A percentile compares a stretch with the other conserved stretches of the same genome.
phyloP scores from a whole-genome alignment of 2,888 invertebrate species.

The Trissoscelio sp. region DNA sequence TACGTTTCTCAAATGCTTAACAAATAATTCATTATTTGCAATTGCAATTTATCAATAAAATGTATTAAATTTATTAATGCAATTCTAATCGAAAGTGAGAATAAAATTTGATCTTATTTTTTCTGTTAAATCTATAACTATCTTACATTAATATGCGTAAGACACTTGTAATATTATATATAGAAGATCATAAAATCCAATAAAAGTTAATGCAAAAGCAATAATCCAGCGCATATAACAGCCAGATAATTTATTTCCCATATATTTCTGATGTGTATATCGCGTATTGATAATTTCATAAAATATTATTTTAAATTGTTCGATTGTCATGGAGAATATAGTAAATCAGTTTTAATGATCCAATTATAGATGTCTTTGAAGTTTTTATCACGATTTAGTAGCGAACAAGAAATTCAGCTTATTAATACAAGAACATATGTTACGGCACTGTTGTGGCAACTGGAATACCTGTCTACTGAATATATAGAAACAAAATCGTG shows the following conservation, averaged over 20 bases:
- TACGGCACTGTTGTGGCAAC: conserved; percentile 38
- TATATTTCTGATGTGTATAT: too few relatives aligned
- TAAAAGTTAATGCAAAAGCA: too few relatives aligned
- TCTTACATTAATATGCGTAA: too few relatives aligned
- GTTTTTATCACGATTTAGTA: not conserved
- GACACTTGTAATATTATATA: too few relatives aligned
- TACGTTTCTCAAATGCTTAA: not conserved
- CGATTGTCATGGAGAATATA: not conserved
- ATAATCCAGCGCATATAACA: not conserved
- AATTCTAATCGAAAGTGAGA: too few relatives aligned
- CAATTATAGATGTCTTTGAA: not conserved
- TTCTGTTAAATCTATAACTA: not conserved
- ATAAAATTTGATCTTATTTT: too few relatives aligned
- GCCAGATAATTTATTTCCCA: not conserved
- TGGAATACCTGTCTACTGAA: conserved; percentile 32
- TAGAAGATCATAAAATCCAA: too few relatives aligned
- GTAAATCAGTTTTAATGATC: not conserved
- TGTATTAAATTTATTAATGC: too few relatives aligned
- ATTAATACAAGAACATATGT: conserved; percentile 11
- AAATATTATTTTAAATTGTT: not conserved
- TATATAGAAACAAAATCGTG: conserved; percentile 51
- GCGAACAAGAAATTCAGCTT: not conserved
- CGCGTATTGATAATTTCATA: too few relatives aligned
- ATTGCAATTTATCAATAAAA: not conserved
- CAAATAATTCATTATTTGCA: conserved; percentile 4